Conservation (phyloP, 2,113 vertebrate genomes). For the Pollimyrus isidori region DNA sequence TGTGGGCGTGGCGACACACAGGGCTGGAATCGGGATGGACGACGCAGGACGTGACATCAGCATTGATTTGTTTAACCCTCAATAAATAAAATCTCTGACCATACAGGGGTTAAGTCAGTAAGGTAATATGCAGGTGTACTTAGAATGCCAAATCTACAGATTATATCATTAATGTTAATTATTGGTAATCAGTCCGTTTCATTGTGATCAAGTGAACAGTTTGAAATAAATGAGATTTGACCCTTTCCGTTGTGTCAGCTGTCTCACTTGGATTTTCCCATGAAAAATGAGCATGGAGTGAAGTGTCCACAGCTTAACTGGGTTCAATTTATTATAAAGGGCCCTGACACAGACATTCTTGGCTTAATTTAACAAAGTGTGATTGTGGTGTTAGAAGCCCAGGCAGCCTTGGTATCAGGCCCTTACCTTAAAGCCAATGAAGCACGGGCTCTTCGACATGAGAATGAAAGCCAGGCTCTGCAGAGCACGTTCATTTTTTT, state of each 20-base stretch:
- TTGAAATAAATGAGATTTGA: not conserved
- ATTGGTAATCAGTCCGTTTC: not conserved
- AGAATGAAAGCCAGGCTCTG: not conserved
- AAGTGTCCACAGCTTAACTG: not conserved
- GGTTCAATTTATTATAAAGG: not conserved
- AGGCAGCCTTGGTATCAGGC: not conserved
- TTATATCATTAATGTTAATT: conserved; percentile 1
- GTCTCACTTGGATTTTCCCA: not conserved
- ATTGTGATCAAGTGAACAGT: not conserved
- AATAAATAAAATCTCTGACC: not conserved
- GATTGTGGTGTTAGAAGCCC: not conserved
- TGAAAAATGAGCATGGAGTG: not conserved
- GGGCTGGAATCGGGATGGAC: too few species aligned
- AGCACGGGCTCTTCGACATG: not conserved
- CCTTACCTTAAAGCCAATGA: not conserved
- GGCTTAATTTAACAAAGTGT: conserved; percentile 2
- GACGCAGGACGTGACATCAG: too few species aligned
- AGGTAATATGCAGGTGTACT: not conserved
- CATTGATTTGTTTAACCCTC: not conserved
- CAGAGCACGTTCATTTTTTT: not conserved
- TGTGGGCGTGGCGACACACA: too few species aligned
- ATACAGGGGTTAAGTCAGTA: not conserved
- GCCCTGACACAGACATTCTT: not conserved
- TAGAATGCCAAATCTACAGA: not conserved
- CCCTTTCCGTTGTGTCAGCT: not conserved